Evolutionary conservation across 2,888 invertebrate species (phyloP).

Genomic region (Meta bourneti): DNA sequence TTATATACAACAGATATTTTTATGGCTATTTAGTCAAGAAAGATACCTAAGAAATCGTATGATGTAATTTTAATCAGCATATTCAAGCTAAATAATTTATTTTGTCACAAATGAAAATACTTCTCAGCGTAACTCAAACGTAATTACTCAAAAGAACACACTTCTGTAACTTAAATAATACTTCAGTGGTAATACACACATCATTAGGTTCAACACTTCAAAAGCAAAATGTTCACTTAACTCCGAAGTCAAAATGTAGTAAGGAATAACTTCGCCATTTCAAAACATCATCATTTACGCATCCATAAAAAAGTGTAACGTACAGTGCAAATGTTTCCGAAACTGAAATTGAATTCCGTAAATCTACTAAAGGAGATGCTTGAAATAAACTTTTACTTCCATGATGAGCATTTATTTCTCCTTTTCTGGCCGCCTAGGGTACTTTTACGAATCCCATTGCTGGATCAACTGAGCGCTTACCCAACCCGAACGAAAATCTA

Average conservation of each 20-base stretch:
- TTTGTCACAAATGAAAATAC: too few relatives aligned
- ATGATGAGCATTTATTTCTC: background rate
- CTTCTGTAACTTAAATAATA: too few relatives aligned
- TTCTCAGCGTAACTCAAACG: too few relatives aligned
- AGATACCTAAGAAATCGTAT: too few relatives aligned
- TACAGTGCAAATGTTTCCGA: background rate
- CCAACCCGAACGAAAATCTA: conserved; percentile 77
- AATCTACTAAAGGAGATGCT: conserved; percentile 24
- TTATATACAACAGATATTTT: background rate
- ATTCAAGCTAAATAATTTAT: too few relatives aligned
- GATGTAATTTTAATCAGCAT: too few relatives aligned
- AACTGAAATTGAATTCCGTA: background rate
- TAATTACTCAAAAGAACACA: too few relatives aligned
- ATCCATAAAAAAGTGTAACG: conserved; percentile 38
- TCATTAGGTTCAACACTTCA: too few relatives aligned
- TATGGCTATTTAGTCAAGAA: background rate
- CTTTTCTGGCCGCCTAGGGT: conserved; percentile 8
- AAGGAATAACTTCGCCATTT: background rate
- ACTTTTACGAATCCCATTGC: conserved; percentile 46
- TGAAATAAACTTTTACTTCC: conserved; percentile 7
- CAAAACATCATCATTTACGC: background rate
- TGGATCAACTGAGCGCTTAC: conserved; percentile 77
- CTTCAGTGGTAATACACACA: too few relatives aligned
- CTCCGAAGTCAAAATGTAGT: too few relatives aligned
- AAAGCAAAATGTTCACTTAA: too few relatives aligned